Evolutionary conservation across 1,140 invertebrate genomes (phyloP), one percentile per base, ranked within the genome.

Genomic region (Aphis gossypii): DNA sequence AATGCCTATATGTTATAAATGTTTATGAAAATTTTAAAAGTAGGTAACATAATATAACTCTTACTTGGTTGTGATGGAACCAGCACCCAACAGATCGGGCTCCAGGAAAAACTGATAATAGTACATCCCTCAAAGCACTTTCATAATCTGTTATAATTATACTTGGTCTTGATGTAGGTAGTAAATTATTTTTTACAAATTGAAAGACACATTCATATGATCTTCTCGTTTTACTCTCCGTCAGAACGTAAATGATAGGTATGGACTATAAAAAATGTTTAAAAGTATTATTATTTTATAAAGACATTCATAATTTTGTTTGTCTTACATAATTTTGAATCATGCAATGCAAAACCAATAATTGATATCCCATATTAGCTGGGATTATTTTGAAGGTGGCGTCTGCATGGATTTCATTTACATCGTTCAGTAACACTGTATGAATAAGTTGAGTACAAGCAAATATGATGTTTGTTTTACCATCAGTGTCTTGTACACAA

Each of bases 251-350:
- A 6, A 88, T 21, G 3, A 88, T 88, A 7, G 86, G 86, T 88
- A 88, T 88, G 25, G 86, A 88, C 86, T 88, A 48, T 68, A n/a
- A 68, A 68, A 68, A 54, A 54, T 54, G 21, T 54, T 54, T 54
- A 23, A 54, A 54, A 54, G 20, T 54, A 54, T 54, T 54, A 54
- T 54, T 54, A 54, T 54, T 54, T 54, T 54, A 54, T 54, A 54
- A 54, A 8, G 20, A 54, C 20, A 54, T 54, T 21, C 20, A 54
- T 7, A 54, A 54, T 23, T 21, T 54, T 54, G 20, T 54, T 5
- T 56, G 23, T 83, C 86, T 87, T 87, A 46, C 86, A 87, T 87
- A 87, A 20, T 87, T 87, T 30, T 87, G 86, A n/a, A 87, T 48
- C 86, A 87, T 87, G 20, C 23, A 44, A 20, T 87, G 86, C 11